A percentile compares a stretch with the other conserved stretches of the same genome.
These are phyloP conservation scores for Catamblyrhynchus diadema DNA, from an alignment of 2,797 vertebrate genomes.

Conservation along the genomic window DNA sequence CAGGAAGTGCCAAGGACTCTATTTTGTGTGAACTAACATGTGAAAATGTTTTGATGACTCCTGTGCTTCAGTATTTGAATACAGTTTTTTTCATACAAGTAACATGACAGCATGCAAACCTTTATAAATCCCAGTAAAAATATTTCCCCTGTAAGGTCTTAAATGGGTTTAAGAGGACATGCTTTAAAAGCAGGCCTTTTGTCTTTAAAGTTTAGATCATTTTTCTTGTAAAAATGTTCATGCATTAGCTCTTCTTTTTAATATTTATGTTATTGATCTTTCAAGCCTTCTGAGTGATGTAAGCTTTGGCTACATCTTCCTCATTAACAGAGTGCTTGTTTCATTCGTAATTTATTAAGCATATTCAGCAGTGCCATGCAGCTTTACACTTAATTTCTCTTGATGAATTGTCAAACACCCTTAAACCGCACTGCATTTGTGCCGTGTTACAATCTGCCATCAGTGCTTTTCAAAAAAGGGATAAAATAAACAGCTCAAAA, in stretches of 20 bases:
- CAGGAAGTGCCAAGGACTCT: not conserved
- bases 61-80: not conserved
- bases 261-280: slow-evolving; percentile 34
- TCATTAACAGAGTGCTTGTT: not conserved
- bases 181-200: not conserved
- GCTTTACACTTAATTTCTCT: slow-evolving; percentile 38
- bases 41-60: not conserved
- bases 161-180: not conserved
- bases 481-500: not conserved
- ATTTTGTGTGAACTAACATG: not conserved
- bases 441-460: not conserved
- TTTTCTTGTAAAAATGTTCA: not conserved
- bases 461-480: not conserved
- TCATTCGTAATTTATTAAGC: slow-evolving; percentile 48
- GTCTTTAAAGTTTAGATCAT: not conserved
- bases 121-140: not conserved
- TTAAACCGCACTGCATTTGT: not conserved
- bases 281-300: slow-evolving; percentile 13
- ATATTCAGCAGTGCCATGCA: slow-evolving; percentile 22
- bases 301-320: slow-evolving; percentile 36
- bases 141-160: not conserved
- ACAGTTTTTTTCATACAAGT: not conserved
- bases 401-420: slow-evolving; percentile 22
- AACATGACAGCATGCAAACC: not conserved
- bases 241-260: not conserved